A percentile compares a stretch with the other conserved stretches of the same genome.
phyloP scores from a whole-genome alignment of 2,888 invertebrate species.

The Drosophila atripex region DNA sequence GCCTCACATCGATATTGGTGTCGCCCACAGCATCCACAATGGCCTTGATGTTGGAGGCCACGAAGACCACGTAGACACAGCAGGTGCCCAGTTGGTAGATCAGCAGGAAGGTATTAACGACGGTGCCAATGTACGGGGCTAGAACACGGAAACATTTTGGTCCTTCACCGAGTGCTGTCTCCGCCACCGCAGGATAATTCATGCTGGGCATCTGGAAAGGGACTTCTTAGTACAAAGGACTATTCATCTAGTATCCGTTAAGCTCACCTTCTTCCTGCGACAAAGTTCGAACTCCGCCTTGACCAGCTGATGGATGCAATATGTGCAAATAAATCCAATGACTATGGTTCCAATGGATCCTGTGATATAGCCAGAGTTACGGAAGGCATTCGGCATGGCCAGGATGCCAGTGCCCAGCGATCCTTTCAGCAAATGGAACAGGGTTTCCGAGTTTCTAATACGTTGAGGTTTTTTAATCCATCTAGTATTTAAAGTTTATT shows the following conservation, averaged over 20 bases:
- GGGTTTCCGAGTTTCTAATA: constrained; percentile 91
- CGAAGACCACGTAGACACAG: constrained; percentile 98
- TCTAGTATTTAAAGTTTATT: background rate
- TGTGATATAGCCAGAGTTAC: constrained; percentile 87
- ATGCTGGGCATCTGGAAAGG: constrained; percentile 85
- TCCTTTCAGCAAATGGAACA: constrained; percentile 95
- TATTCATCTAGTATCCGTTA: background rate
- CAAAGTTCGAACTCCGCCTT: constrained; percentile 86
- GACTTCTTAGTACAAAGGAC: background rate
- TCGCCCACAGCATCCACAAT: constrained; percentile 86
- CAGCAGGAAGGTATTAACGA: constrained; percentile 90
- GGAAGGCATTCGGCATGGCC: constrained; percentile 91
- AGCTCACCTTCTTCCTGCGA: constrained; percentile 84
- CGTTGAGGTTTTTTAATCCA: no score
- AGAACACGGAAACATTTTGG: constrained; percentile 87
- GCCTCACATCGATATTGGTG: constrained; percentile 85
- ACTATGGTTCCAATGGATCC: constrained; percentile 92
- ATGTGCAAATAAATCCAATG: constrained; percentile 95
- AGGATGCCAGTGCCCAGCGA: constrained; percentile 97
- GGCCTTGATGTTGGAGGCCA: constrained; percentile 92
- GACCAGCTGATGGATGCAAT: constrained; percentile 95
- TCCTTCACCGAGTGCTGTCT: constrained; percentile 91
- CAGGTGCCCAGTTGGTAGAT: constrained; percentile 98
- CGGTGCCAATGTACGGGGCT: constrained; percentile 87
- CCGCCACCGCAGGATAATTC: constrained; percentile 92